These are phyloP conservation scores for Monodelphis domestica DNA, from an alignment of 2,797 vertebrate species.

Conservation along the genomic window DNA sequence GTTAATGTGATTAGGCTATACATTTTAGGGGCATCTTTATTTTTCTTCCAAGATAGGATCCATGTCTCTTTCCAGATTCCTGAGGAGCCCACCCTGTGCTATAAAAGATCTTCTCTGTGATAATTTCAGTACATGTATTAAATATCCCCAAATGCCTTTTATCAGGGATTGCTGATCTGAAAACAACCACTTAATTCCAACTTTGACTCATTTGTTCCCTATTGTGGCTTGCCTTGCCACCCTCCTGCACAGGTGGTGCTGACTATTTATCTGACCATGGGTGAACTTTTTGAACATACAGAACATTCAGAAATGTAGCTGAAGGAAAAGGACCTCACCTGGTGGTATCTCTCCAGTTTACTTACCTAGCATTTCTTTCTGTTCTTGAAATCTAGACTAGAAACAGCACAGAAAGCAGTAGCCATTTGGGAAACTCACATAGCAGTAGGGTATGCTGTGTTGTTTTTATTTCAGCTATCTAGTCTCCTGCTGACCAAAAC, in stretches of 20 bases:
- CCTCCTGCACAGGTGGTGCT: not conserved
- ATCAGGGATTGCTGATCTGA: constrained; percentile 32
- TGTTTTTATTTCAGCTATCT: constrained; percentile 21
- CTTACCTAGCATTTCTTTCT: not conserved
- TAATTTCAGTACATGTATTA: constrained; percentile 23
- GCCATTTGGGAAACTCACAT: not conserved
- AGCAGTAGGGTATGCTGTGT: not conserved
- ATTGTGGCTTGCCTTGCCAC: constrained; percentile 44
- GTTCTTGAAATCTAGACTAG: constrained; percentile 2
- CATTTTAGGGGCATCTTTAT: constrained; percentile 46
- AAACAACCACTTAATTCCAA: constrained; percentile 27
- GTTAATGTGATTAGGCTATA: constrained; percentile 36
- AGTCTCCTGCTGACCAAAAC: constrained; percentile 1
- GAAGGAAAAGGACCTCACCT: not conserved
- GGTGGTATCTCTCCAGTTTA: not conserved
- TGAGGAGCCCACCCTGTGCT: not conserved
- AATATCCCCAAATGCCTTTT: constrained; percentile 31
- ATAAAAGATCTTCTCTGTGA: constrained; percentile 25
- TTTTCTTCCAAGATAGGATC: constrained; percentile 12
- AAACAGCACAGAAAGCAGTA: constrained; percentile 12
- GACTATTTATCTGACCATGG: constrained; percentile 35
- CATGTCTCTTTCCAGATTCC: constrained; percentile 27
- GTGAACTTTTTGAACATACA: constrained; percentile 31
- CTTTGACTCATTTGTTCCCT: constrained; percentile 45
- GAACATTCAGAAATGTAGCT: constrained; percentile 31